Evolutionary conservation across 1,140 invertebrate genomes (phyloP).

Genomic region (Pseudomyrmex cubaensis): DNA sequence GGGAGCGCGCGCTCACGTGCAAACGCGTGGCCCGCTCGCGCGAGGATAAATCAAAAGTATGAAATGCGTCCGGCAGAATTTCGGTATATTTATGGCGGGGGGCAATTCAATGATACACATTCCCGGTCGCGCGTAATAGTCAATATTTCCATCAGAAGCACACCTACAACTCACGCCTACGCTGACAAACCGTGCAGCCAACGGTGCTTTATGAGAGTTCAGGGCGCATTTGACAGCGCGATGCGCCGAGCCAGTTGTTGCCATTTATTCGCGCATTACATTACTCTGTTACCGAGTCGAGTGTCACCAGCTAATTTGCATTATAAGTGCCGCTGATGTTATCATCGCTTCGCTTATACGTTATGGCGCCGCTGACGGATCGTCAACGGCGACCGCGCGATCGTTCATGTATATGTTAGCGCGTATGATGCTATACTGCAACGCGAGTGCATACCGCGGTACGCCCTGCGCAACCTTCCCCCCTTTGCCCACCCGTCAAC

Average conservation of each 20-base stretch:
- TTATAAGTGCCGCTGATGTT: slow-evolving; percentile 82
- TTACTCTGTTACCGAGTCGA: slow-evolving; percentile 84
- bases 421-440: neutral
- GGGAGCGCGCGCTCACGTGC: slow-evolving; percentile 37
- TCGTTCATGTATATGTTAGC: slow-evolving; percentile 62
- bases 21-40: slow-evolving; percentile 45
- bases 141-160: slow-evolving; percentile 86
- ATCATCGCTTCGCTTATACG: slow-evolving; percentile 79
- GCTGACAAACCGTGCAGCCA: slow-evolving; percentile 76
- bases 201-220: slow-evolving; percentile 84
- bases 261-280: slow-evolving; percentile 86
- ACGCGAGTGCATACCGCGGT: slow-evolving; percentile 33
- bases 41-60: slow-evolving; percentile 85
- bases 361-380: slow-evolving; percentile 80
- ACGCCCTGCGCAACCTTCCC: slow-evolving; percentile 19
- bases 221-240: slow-evolving; percentile 83
- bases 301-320: slow-evolving; percentile 85
- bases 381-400: slow-evolving; percentile 64
- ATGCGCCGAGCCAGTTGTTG: slow-evolving; percentile 82
- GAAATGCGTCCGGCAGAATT: slow-evolving; percentile 82
- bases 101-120: slow-evolving; percentile 85
- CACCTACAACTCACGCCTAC: slow-evolving; percentile 84
- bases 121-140: slow-evolving; percentile 85
- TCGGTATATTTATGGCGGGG: slow-evolving; percentile 84
- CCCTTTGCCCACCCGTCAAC: neutral